phyloP scores from a whole-genome alignment of 2,888 invertebrate genomes.

The Ametastegia equiseti region DNA sequence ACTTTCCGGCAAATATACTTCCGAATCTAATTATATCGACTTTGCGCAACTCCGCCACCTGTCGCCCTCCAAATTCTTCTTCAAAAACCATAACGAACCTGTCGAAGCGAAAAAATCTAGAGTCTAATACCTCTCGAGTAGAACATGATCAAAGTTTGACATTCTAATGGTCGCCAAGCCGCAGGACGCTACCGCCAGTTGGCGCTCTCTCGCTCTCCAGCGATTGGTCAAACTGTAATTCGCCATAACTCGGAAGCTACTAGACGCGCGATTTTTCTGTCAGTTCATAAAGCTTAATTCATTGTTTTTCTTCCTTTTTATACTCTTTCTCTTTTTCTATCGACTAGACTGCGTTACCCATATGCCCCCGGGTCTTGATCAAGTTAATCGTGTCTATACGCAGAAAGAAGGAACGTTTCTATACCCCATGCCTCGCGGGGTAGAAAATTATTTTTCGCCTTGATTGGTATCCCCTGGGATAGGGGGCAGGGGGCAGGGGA shows the following conservation, averaged over 20 bases:
- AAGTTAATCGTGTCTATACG: conserved; percentile 26
- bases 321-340: not conserved
- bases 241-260: not conserved
- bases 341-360: not conserved
- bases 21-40: not conserved
- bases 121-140: not conserved
- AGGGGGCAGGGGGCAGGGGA: conserved; percentile 52
- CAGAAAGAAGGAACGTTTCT: not conserved
- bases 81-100: not conserved
- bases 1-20: not conserved
- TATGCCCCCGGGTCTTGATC: conserved; percentile 6
- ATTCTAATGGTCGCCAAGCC: not conserved
- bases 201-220: not conserved
- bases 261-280: not conserved
- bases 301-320: too few relatives aligned
- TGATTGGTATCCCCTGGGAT: conserved; percentile 73
- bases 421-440: conserved; percentile 43
- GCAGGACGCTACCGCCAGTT: not conserved
- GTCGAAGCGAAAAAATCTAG: not conserved
- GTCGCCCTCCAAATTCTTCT: not conserved
- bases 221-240: not conserved
- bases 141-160: not conserved
- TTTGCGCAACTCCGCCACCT: not conserved
- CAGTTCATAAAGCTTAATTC: not conserved
- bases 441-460: conserved; percentile 70